These are phyloP conservation scores for Myotis pilosus DNA, from an alignment of 2,797 vertebrate genomes.

Conservation along the genomic window DNA sequence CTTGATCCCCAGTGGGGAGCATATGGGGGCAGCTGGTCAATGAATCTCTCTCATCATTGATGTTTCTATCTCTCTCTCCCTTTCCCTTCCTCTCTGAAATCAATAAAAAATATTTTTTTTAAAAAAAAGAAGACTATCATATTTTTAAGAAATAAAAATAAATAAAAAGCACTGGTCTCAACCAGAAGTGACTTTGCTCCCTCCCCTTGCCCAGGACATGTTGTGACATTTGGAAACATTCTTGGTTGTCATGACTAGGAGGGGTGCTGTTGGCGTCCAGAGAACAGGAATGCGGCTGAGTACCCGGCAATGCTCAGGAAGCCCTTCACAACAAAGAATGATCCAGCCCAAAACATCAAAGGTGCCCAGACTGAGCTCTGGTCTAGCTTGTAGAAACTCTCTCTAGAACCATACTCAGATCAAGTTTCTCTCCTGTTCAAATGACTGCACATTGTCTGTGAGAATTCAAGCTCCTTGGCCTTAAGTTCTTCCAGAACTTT, in stretches of 20 bases:
- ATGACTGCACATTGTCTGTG: background rate
- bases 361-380: background rate
- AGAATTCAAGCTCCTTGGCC: slow-evolving; percentile 11
- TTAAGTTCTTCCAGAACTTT: slow-evolving; percentile 35
- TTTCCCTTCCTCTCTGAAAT: too few species aligned
- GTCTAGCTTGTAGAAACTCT: background rate
- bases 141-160: background rate
- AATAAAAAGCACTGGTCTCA: background rate
- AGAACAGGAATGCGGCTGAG: background rate
- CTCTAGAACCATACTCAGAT: background rate
- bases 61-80: too few species aligned
- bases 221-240: background rate
- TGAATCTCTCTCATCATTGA: too few species aligned
- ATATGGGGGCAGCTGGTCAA: too few species aligned
- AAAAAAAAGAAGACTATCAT: too few species aligned
- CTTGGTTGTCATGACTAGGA: background rate
- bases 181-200: background rate
- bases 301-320: background rate
- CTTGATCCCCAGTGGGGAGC: too few species aligned
- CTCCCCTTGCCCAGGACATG: rapidly evolving
- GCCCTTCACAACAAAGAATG: background rate
- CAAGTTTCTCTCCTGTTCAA: background rate
- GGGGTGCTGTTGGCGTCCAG: background rate
- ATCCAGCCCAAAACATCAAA: background rate
- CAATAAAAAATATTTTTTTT: too few species aligned